Evolutionary conservation across 2,888 invertebrate species (phyloP).

Genomic region (Allolobophora icterica): DNA sequence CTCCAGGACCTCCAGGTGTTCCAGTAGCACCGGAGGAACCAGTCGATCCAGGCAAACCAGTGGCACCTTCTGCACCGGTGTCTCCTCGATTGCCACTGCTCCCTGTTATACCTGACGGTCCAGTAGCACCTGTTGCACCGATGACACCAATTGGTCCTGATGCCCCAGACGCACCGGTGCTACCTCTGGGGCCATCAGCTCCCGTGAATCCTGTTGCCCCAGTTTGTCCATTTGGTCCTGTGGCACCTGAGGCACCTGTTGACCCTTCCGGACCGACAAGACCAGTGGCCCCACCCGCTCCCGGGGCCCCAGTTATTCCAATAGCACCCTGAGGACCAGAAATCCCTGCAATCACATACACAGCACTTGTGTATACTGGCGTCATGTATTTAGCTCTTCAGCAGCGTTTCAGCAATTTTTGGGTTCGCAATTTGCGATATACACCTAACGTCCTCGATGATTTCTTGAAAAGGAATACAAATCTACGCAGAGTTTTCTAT

Average conservation of each 20-base stretch:
- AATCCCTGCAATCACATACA: neutral
- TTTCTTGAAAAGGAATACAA: neutral
- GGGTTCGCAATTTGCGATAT: neutral
- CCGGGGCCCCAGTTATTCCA: neutral
- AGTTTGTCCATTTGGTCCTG: neutral
- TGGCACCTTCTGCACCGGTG: conserved; percentile 29
- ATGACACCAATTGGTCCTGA: conserved; percentile 26
- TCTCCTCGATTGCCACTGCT: neutral
- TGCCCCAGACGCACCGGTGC: conserved; percentile 31
- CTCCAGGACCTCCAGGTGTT: conserved; percentile 44
- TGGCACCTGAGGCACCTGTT: neutral
- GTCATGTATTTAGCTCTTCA: neutral
- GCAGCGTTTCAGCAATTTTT: neutral
- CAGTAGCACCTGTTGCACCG: conserved; percentile 29
- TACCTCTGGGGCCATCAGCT: neutral
- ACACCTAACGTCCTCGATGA: neutral
- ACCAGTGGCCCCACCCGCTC: conserved; percentile 1
- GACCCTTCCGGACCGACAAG: neutral
- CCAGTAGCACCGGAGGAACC: conserved; percentile 35
- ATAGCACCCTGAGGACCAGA: neutral
- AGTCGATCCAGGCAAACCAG: neutral
- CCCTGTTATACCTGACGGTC: neutral
- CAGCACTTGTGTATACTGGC: neutral
- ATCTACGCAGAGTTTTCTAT: neutral
- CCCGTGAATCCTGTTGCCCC: conserved; percentile 29